Evolutionary conservation across 2,888 invertebrate species (phyloP).

Genomic region (Trichacis sp.): DNA sequence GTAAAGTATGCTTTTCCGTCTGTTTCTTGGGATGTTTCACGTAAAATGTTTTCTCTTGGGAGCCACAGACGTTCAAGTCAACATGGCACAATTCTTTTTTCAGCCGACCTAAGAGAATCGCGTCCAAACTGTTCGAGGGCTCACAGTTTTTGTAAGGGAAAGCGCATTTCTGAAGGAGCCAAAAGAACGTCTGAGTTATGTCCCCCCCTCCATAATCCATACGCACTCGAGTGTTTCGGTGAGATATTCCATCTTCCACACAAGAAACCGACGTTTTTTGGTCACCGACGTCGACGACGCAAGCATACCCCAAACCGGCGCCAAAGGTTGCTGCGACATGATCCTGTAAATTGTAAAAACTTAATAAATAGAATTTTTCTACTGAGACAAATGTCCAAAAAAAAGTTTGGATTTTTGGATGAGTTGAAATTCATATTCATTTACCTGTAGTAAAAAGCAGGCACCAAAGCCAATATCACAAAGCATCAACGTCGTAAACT

Average conservation of each 20-base stretch:
- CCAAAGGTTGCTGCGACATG: conserved; percentile 90
- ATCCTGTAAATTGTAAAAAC: too few relatives aligned
- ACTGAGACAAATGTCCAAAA: too few relatives aligned
- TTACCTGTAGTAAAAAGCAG: conserved; percentile 86
- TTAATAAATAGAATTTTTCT: too few relatives aligned
- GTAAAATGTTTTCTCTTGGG: conserved; percentile 84
- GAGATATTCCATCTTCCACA: conserved; percentile 96
- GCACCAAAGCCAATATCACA: conserved; percentile 87
- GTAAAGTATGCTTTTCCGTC: conserved; percentile 80
- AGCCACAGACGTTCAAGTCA: conserved; percentile 89
- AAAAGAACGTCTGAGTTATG: conserved; percentile 88
- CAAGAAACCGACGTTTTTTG: conserved; percentile 96
- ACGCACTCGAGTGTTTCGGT: conserved; percentile 83
- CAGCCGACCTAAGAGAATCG: conserved; percentile 82
- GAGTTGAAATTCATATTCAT: neutral
- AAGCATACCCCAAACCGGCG: conserved; percentile 86
- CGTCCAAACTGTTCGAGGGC: conserved; percentile 81
- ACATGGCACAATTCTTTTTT: conserved; percentile 94
- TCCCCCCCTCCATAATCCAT: conserved; percentile 93
- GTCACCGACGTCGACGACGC: conserved; percentile 95
- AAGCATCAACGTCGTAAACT: conserved; percentile 84
- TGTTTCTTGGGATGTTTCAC: conserved; percentile 80
- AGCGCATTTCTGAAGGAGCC: conserved; percentile 89
- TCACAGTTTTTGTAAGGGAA: conserved; percentile 90
- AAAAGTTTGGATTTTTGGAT: neutral